phyloP scores from a whole-genome alignment of 2,888 invertebrate species.

The Hypena proboscidalis region DNA sequence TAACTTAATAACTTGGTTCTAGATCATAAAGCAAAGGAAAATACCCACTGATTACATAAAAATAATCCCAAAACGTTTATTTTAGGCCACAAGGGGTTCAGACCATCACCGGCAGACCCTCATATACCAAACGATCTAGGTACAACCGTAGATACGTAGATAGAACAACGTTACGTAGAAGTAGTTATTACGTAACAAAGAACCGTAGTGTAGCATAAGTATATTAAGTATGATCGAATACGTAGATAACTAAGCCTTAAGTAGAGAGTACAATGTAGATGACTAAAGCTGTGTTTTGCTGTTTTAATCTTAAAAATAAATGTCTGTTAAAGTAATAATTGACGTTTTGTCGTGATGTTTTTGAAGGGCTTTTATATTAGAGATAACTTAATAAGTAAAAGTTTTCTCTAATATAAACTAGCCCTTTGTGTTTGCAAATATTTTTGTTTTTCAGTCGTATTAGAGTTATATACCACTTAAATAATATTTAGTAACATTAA shows the following conservation, averaged over 20 bases:
- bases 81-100: slow-evolving; percentile 32
- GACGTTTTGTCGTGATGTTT: background rate
- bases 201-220: slow-evolving; percentile 3
- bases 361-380: no score
- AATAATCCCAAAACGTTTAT: slow-evolving; percentile 16
- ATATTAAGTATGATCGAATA: background rate
- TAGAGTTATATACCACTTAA: no score
- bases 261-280: slow-evolving; percentile 5
- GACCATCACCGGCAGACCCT: slow-evolving; percentile 16
- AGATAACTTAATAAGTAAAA: no score
- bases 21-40: no score
- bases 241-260: slow-evolving; percentile 10
- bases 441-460: no score
- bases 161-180: slow-evolving; percentile 1
- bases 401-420: no score
- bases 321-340: background rate
- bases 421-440: no score
- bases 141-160: slow-evolving; percentile 21
- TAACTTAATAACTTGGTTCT: no score
- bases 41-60: slow-evolving; percentile 6
- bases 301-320: slow-evolving; percentile 9
- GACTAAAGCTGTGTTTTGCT: background rate
- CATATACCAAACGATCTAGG: slow-evolving; percentile 33
- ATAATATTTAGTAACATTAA: background rate
- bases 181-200: slow-evolving; percentile 14